Conservation (phyloP, 2,888 invertebrate genomes). For the Chaetogeoica ovagalla region DNA sequence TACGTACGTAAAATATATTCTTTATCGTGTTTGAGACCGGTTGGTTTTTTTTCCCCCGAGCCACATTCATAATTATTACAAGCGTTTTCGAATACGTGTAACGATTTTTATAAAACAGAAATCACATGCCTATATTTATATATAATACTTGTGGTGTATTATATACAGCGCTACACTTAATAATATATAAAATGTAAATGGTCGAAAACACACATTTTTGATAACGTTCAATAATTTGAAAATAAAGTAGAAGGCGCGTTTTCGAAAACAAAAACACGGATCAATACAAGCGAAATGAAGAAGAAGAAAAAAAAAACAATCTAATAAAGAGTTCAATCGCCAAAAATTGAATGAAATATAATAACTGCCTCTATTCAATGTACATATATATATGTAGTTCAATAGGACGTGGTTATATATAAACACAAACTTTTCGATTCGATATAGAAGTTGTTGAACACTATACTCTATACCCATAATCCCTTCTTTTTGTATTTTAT, state of each 20-base stretch:
- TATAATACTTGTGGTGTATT: no score
- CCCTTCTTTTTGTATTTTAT: slow-evolving; percentile 46
- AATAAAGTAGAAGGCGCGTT: slow-evolving; percentile 13
- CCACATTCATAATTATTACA: no score
- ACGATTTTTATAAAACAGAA: no score
- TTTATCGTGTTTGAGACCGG: no score
- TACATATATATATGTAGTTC: slow-evolving; percentile 2
- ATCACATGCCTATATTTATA: no score
- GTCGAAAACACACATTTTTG: no score
- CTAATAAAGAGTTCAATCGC: slow-evolving; percentile 44
- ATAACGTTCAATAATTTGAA: slow-evolving; percentile 1
- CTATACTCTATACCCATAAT: slow-evolving; percentile 42
- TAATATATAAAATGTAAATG: no score
- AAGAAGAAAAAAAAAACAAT: slow-evolving; percentile 36
- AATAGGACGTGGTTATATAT: not conserved
- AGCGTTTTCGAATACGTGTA: no score
- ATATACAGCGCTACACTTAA: no score
- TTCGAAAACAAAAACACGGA: slow-evolving; percentile 11
- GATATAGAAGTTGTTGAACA: slow-evolving; percentile 44
- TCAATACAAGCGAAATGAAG: slow-evolving; percentile 15
- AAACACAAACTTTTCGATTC: slow-evolving; percentile 33
- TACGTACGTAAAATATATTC: no score
- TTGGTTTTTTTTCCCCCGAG: no score
- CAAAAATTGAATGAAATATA: slow-evolving; percentile 47
- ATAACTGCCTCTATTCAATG: slow-evolving; percentile 36